phyloP scores from a whole-genome alignment of 2,797 vertebrate genomes.

The Sebastes wilsoni region DNA sequence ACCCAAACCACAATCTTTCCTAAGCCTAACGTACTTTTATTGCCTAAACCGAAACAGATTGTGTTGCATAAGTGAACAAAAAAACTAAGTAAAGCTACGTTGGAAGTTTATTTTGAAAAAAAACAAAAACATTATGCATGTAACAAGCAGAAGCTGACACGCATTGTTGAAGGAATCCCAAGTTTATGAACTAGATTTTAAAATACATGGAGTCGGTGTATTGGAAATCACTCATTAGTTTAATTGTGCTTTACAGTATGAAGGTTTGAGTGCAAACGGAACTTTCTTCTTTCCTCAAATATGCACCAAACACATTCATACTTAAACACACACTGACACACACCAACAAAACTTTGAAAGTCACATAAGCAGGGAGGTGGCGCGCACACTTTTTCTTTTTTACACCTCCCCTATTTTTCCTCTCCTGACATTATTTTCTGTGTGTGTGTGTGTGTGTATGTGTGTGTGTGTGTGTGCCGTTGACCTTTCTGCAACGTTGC shows the following conservation, averaged over 20 bases:
- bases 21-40: too few relatives aligned
- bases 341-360: conserved; percentile 76
- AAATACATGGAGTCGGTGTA: neutral
- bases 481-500: conserved; percentile 98
- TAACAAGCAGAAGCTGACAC: neutral
- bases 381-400: conserved; percentile 27
- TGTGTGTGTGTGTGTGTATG: conserved; percentile 17
- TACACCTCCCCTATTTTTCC: conserved; percentile 61
- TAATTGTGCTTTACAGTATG: neutral
- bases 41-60: too few relatives aligned
- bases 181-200: neutral
- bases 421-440: conserved; percentile 67
- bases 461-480: conserved; percentile 51
- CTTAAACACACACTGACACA: conserved; percentile 26
- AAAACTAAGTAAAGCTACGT: too few relatives aligned
- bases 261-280: neutral
- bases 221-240: neutral
- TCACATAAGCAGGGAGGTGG: conserved; percentile 64
- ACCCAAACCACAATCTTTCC: too few relatives aligned
- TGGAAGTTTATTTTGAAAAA: too few relatives aligned
- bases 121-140: too few relatives aligned
- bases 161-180: neutral
- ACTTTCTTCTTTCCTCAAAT: neutral
- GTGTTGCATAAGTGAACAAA: too few relatives aligned
- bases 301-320: conserved; percentile 17